These are phyloP conservation scores for Ridgeia piscesae DNA, from an alignment of 1,140 invertebrate genomes.

Conservation along the genomic window DNA sequence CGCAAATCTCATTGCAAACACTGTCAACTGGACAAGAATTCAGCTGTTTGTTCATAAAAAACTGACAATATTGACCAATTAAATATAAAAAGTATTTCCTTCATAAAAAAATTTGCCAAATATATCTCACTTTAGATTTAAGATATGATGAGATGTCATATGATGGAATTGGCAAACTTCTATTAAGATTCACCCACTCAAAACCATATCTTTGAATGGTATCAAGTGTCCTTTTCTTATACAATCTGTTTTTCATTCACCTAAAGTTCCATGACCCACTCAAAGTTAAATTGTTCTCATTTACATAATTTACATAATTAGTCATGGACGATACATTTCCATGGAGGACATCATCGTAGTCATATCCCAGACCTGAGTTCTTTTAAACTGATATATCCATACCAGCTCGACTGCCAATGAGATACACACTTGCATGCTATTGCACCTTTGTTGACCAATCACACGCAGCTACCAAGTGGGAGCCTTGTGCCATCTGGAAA, in stretches of 20 bases:
- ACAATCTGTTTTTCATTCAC: background rate
- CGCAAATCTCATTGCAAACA: background rate
- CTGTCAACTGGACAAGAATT: background rate
- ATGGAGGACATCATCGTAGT: background rate
- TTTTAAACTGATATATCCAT: background rate
- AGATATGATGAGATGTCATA: background rate
- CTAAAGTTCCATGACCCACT: background rate
- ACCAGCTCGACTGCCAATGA: background rate
- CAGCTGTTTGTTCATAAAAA: no score
- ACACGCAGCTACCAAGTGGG: background rate
- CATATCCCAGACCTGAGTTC: background rate
- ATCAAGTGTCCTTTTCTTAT: background rate
- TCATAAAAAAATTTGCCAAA: background rate
- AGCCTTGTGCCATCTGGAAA: background rate
- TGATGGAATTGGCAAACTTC: background rate
- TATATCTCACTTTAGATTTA: background rate
- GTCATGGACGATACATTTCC: background rate
- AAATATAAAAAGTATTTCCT: no score
- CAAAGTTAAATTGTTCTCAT: background rate
- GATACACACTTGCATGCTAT: background rate
- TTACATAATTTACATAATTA: background rate
- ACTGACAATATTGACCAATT: no score
- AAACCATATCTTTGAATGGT: background rate
- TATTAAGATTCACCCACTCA: background rate
- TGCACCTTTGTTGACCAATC: background rate